Base-by-base conservation (phyloP, 1,140 invertebrate genomes). In the Plodia interpunctella region DNA sequence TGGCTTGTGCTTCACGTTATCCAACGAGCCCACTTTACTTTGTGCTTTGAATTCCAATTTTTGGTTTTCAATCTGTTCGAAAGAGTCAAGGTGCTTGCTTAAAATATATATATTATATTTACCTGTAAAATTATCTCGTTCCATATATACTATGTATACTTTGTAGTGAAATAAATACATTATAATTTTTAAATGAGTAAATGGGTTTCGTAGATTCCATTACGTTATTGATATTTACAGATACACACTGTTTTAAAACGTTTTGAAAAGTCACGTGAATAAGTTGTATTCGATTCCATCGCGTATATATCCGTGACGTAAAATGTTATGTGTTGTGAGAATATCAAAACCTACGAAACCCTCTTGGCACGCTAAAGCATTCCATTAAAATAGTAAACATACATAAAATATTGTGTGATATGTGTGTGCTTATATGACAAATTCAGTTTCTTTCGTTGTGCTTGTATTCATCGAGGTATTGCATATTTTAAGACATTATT, bases 1-100 rank as follows among this genome's bases (percentile, higher is more conserved):
- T 50, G 98, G 96, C 90, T 93, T 95, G 90, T 99, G 95, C 83
- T 97, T 96, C 59, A 98, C 94, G 88, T 99, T 99, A 80, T 98
- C 96, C 91, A 98, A 80, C 19, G 97, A 98, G 55, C 97, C 97
- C 66, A 98, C 91, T 91, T 97, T 96, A 88, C 95, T 96, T 86
- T 95, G 93, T 60, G 94, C 95, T 88, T 96, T 96, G 80, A 96
- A 92, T 71, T 96, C 95, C 86, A 97, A 81, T 90, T 96, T 97
- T 90, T 96, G 94, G 73, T 92, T 94, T 91, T 96, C 95, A 82
- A 97, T 97, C 96, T 97, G 93, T 87, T 84, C 90, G 62, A 59
- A 76, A 86, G 78, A 86, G 74, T 75, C 63, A 76, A 71, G 70
- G 83, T 85, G 80, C 78, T 55, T 20, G 20, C 51, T 53, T 35